phyloP scores from a whole-genome alignment of 2,113 vertebrate species.

The Microtus ochrogaster region DNA sequence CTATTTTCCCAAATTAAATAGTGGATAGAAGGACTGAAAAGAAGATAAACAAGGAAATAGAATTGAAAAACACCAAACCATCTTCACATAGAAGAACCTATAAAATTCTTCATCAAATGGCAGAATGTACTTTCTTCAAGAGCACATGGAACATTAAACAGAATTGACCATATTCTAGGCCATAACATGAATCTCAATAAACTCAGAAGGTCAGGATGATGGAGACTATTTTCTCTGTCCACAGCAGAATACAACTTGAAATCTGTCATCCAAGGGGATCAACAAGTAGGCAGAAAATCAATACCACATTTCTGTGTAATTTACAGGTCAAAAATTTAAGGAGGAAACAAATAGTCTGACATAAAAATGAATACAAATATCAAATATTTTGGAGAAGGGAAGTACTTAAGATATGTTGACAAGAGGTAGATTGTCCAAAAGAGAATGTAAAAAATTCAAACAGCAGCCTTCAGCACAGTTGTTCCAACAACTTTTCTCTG shows the following conservation, averaged over 20 bases:
- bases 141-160: neutral
- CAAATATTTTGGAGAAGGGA: neutral
- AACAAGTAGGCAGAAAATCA: neutral
- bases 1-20: neutral
- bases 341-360: neutral
- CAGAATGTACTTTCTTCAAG: neutral
- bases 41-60: neutral
- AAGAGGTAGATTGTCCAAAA: neutral
- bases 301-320: neutral
- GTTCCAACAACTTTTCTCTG: neutral
- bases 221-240: neutral
- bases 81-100: neutral
- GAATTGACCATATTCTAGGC: neutral
- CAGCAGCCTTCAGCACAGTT: neutral
- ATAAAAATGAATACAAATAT: neutral
- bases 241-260: neutral
- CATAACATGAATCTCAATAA: neutral
- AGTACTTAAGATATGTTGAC: neutral
- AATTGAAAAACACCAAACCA: neutral
- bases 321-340: neutral
- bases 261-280: neutral
- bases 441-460: neutral
- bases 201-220: neutral
- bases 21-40: neutral
- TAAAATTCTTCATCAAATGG: neutral